phyloP scores from a whole-genome alignment of 2,797 vertebrate genomes.

The Rhynchotus rufescens region DNA sequence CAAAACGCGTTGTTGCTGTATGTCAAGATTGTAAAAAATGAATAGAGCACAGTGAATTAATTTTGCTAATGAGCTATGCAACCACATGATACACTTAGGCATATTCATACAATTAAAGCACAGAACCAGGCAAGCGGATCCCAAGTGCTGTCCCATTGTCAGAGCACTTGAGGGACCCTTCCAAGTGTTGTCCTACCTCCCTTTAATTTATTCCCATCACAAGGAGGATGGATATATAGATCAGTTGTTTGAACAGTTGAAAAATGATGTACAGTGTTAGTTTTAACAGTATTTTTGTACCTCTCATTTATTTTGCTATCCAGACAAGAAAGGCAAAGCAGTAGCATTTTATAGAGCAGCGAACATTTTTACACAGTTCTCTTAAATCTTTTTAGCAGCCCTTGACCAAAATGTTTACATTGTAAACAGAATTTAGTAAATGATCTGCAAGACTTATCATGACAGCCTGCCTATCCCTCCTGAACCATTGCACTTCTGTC shows the following conservation, averaged over 20 bases:
- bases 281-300: slow-evolving; percentile 44
- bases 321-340: slow-evolving; percentile 59
- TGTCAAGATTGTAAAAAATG: slow-evolving; percentile 58
- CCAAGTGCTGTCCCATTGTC: slow-evolving; percentile 12
- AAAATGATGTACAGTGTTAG: slow-evolving; percentile 27
- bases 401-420: slow-evolving; percentile 57
- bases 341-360: slow-evolving; percentile 60
- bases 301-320: slow-evolving; percentile 52
- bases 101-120: slow-evolving; percentile 56
- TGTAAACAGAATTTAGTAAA: slow-evolving; percentile 46
- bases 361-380: slow-evolving; percentile 51
- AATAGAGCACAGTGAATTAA: slow-evolving; percentile 63
- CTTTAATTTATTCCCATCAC: slow-evolving; percentile 19
- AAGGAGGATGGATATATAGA: slow-evolving; percentile 13
- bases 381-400: slow-evolving; percentile 54
- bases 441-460: neutral
- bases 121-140: slow-evolving; percentile 12
- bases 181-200: neutral
- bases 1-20: slow-evolving; percentile 7
- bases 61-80: slow-evolving; percentile 64
- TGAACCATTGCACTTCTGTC: neutral
- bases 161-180: slow-evolving; percentile 15
- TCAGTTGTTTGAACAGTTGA: slow-evolving; percentile 39
- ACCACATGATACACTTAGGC: slow-evolving; percentile 28
- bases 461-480: slow-evolving; percentile 8